Evolutionary conservation across 1,140 invertebrate genomes (phyloP), one percentile per base, ranked within the genome.

Genomic region (Callitettix versicolor): DNA sequence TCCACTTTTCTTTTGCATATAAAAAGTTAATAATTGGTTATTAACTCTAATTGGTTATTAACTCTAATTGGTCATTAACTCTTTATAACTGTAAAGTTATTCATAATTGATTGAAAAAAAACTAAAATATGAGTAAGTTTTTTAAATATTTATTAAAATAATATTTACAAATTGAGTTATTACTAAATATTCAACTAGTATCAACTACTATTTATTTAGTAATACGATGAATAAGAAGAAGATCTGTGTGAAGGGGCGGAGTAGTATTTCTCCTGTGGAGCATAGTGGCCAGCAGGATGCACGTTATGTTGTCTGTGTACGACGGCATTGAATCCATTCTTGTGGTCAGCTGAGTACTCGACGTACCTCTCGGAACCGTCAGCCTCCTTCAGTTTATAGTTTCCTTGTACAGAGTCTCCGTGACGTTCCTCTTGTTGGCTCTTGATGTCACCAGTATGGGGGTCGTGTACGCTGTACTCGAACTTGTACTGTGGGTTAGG

Each of bases 401-500:
- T 34, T 30, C 53, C 53, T 57, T 74, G 71, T 15, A 78, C 76
- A 38, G 72, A 69, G 58, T 80, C 78, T 1, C 78, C 70, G 58
- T 75, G 68, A 15, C 73, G 65, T 18, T 70, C 68, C 64, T 78
- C 76, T 40, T 73, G 64, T 57, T 78, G 76, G 59, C 69, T 71
- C 62, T 78, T 78, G 57, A 75, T 68, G 63, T 79, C 77, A 12
- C 74, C 73, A 30, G 76, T 78, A 64, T 76, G 68, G 18, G 69
- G 66, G 56, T 78, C 76, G 36, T 71, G 69, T 38, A 79, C 75
- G 17, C 67, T 69, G 60, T 78, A 79, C n/a, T 69, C 62, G 65
- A 76, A 79, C 41, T 67, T 66, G 62, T 78, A 78, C 52, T 75
- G 71, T 11, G 75, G 57, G 43, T 57, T 40, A 22, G 52, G 43